Evolutionary conservation across 2,797 vertebrate genomes (phyloP).

Genomic region (Cyclura pinguis): DNA sequence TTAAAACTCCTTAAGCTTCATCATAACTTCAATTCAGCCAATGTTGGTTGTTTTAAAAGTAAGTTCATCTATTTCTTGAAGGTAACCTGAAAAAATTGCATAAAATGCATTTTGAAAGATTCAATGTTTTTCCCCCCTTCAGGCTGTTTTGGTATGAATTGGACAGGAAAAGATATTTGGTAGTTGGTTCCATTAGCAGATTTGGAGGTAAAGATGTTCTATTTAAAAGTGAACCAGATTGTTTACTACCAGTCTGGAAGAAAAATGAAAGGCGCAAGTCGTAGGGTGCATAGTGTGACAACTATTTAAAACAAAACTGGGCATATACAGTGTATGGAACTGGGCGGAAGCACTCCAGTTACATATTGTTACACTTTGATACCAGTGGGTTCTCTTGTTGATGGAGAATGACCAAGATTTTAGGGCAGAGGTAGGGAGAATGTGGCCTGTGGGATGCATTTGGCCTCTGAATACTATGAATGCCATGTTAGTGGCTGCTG

Average conservation of each 20-base stretch:
- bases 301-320: background rate
- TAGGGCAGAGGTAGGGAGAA: no score
- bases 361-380: background rate
- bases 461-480: background rate
- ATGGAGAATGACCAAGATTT: background rate
- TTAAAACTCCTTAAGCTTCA: slow-evolving; percentile 45
- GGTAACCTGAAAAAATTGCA: slow-evolving; percentile 24
- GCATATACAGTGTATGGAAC: background rate
- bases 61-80: slow-evolving; percentile 6
- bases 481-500: no score
- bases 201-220: background rate
- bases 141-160: background rate
- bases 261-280: background rate
- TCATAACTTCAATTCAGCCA: slow-evolving; percentile 16
- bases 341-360: background rate
- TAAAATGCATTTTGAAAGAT: slow-evolving; percentile 28
- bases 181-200: background rate
- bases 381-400: background rate
- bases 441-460: no score
- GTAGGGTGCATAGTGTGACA: background rate
- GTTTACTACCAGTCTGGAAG: background rate
- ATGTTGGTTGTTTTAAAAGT: slow-evolving; percentile 35
- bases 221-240: background rate
- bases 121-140: slow-evolving; percentile 25
- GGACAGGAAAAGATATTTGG: background rate